Evolutionary conservation across 35 echinoderm and acorn worm genomes (phyloP), one percentile per base, ranked within the genome.

Genomic region (Heliocidaris tuberculata): DNA sequence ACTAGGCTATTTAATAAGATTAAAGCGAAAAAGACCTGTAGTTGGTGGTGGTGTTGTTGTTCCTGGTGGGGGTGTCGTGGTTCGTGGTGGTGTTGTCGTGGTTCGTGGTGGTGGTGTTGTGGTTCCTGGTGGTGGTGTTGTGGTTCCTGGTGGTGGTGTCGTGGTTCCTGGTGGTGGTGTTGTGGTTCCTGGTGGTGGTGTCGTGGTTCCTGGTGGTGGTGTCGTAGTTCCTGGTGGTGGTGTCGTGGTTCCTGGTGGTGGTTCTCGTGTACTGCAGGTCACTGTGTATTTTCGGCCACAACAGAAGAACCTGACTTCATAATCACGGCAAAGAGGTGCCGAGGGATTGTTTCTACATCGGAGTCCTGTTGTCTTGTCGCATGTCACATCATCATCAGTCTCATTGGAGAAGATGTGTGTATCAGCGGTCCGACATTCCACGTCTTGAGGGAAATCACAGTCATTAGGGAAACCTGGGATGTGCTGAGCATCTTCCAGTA

Each of bases 251-350:
- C 0, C 35, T 42, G 35, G 35, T 42, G 35, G 70, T 32, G 35
- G 35, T 60, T 31, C 24, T 94, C 93, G 16, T 42, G 93, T 85
- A 31, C 48, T 61, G 19, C 93, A 56, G 78, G 54, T 70, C 12
- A 70, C 54, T 29, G 78, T 65, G 24, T 32, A 85, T 31, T 12
- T 47, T 48, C 65, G 59, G n/a, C 31, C 93, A 19, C 93, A 94
- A 60, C 93, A 94, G 50, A 70, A 31, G 59, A 94, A 94, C 30
- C 93, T 30, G 8, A 94, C 93, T 30, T 31, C 42, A 70, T 94
- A 94, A 21, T 94, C 61, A 10, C 78, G 78, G 32, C 93, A 94
- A 35, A 32, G n/a, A 31, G 31, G 78, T 16, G 93, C 32, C 56
- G 13, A 42, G 11, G 24, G 50, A 12, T 30, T 13, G 15, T 70